Evolutionary conservation across 2,113 vertebrate genomes (phyloP).

Genomic region (Plectropomus leopardus): DNA sequence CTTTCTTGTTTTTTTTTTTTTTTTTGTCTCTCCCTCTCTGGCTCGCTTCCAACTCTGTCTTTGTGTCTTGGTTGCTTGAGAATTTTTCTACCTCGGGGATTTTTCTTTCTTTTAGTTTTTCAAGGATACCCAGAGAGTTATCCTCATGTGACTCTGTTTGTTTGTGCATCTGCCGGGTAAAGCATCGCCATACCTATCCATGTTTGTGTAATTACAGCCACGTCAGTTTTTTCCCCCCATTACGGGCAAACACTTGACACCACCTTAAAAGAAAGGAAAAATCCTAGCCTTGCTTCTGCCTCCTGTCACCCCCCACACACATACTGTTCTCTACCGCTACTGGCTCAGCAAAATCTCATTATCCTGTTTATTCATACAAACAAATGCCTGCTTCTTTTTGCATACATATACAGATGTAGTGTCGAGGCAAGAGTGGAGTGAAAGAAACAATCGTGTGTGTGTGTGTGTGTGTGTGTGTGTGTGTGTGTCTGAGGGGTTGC

Average conservation of each 20-base stretch:
- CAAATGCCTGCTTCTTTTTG: slow-evolving; percentile 22
- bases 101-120: slow-evolving; percentile 36
- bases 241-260: slow-evolving; percentile 49
- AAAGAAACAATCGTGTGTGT: slow-evolving; percentile 9
- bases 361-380: slow-evolving; percentile 54
- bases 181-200: slow-evolving; percentile 21
- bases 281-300: slow-evolving; percentile 10
- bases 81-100: slow-evolving; percentile 16
- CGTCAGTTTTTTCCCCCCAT: slow-evolving; percentile 13
- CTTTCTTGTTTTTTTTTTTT: not conserved
- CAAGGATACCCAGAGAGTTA: slow-evolving; percentile 51
- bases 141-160: slow-evolving; percentile 59
- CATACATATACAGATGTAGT: slow-evolving; percentile 16
- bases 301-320: not conserved
- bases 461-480: slow-evolving; percentile 1
- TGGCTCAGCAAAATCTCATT: slow-evolving; percentile 53
- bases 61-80: slow-evolving; percentile 24
- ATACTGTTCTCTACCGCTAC: not conserved
- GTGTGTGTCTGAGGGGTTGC: slow-evolving; percentile 1
- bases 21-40: slow-evolving; percentile 1
- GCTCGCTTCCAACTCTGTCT: slow-evolving; percentile 19
- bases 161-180: slow-evolving; percentile 44
- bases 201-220: slow-evolving; percentile 57
- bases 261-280: slow-evolving; percentile 46
- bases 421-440: not conserved